Conservation (phyloP, 2,113 vertebrate genomes). For the Vicugna pacos region DNA sequence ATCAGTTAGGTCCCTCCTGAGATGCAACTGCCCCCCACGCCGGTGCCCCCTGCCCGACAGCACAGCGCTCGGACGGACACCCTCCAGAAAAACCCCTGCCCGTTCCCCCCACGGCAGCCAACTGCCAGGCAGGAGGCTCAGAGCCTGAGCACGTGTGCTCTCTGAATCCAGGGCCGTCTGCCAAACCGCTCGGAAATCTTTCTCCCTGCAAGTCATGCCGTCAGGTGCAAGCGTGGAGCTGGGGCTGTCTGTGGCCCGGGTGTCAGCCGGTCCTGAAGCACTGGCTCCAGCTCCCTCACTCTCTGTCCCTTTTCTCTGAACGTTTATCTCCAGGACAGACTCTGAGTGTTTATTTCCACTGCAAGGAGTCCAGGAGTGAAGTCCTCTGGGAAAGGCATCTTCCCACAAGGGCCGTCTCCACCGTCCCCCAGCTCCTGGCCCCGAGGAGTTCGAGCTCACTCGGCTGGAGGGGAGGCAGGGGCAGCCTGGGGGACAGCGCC, state of each 20-base stretch:
- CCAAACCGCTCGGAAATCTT: constrained; percentile 71
- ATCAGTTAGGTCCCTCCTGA: constrained; percentile 86
- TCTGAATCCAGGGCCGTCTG: constrained; percentile 24
- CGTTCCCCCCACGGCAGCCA: fast-evolving
- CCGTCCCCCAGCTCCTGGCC: neutral
- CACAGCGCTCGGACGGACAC: neutral
- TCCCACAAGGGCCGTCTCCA: too few relatives aligned
- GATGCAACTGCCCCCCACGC: constrained; percentile 89
- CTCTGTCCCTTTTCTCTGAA: too few relatives aligned
- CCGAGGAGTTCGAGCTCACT: constrained; percentile 70
- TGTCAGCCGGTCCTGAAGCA: neutral
- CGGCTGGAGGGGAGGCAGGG: constrained; percentile 58
- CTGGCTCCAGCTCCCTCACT: neutral
- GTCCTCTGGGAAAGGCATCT: fast-evolving
- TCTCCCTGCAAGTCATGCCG: constrained; percentile 70
- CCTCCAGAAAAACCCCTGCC: fast-evolving
- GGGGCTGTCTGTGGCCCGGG: constrained; percentile 58
- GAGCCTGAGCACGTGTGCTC: neutral
- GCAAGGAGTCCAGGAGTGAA: neutral
- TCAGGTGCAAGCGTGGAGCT: constrained; percentile 65
- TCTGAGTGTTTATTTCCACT: neutral
- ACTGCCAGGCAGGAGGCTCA: neutral
- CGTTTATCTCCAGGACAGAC: neutral
- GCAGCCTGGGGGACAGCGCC: neutral
- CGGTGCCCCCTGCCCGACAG: constrained; percentile 73